Evolutionary conservation across 1,140 invertebrate species (phyloP), one percentile per base, ranked within the genome.

Genomic region (Drosophila nikananu): DNA sequence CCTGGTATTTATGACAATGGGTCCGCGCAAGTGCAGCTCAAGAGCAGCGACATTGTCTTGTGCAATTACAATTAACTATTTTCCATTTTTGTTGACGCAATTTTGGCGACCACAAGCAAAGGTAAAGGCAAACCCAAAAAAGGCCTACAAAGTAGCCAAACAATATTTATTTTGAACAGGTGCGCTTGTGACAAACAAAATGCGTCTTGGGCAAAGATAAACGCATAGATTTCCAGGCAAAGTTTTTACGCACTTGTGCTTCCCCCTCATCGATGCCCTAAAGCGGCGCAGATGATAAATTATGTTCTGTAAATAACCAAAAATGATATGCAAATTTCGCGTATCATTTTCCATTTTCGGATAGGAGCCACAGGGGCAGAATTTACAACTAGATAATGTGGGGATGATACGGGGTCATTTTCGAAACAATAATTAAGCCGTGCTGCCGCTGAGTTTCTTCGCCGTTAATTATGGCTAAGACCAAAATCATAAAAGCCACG

Each of bases 381-480:
- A 75, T 75, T 52, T 62, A 62, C 32, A 41, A 59, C 51, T 35
- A 37, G 23, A 52, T 39, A 52, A 44, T 42, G 23, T 32, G 55
- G 25, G 55, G 32, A 61, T 48, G 39, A 13, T 65, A 25, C 39
- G 37, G 64, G 52, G 52, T 58, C 61, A 65, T 65, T 82, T 86
- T 49, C 46, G 59, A 67, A 60, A 27, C 27, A 15, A 72, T 86
- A 82, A 82, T 80, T 77, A 82, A 83, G 76, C 23, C 42, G 1
- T 21, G 39, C 23, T 23, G 49, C 54, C 57, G 55, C 41, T 58
- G 51, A 73, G 68, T 83, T 65, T 87, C 55, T 73, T 58, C 70
- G 58, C 52, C 51, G 77, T 83, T 89, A 89, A 89, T 89, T 81
- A 79, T 81, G 51, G 74, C 44, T 44, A 79, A 84, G 52, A 67